These are phyloP conservation scores for Achroia grisella DNA, from an alignment of 1,140 invertebrate species.

Conservation along the genomic window DNA sequence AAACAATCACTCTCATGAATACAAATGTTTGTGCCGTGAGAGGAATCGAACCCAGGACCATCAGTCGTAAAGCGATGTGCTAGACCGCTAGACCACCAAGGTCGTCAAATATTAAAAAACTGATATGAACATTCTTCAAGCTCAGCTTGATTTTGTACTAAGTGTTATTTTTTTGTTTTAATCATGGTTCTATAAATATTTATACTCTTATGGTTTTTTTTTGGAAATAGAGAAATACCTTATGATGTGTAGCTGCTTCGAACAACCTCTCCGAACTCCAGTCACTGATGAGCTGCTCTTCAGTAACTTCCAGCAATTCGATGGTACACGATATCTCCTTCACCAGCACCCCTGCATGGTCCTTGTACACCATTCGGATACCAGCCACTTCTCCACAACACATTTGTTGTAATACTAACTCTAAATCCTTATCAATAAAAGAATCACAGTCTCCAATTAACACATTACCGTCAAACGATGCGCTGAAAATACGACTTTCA, in stretches of 20 bases:
- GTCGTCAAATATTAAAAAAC: no score
- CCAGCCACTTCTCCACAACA: slow-evolving; percentile 41
- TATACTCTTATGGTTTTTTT: no score
- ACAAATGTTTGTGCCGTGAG: no score
- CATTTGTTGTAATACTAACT: slow-evolving; percentile 55
- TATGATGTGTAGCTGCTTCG: slow-evolving; percentile 46
- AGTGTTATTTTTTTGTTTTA: no score
- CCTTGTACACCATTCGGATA: slow-evolving; percentile 39
- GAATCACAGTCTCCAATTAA: slow-evolving; percentile 51
- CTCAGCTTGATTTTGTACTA: no score
- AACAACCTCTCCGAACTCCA: slow-evolving; percentile 54
- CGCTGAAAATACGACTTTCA: slow-evolving; percentile 41
- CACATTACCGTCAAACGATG: slow-evolving; percentile 48
- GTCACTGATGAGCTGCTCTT: slow-evolving; percentile 56
- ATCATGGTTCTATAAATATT: no score
- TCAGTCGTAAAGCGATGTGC: no score
- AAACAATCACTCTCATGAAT: no score
- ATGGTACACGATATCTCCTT: slow-evolving; percentile 47
- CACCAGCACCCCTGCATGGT: slow-evolving; percentile 26
- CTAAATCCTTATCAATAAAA: slow-evolving; percentile 56
- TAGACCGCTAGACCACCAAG: no score
- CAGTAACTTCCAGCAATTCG: slow-evolving; percentile 45
- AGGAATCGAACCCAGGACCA: no score
- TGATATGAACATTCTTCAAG: no score
- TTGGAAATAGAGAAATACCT: slow-evolving; percentile 17